Base-by-base conservation (phyloP, 2,888 invertebrate species). In the Machimus atricapillus region DNA sequence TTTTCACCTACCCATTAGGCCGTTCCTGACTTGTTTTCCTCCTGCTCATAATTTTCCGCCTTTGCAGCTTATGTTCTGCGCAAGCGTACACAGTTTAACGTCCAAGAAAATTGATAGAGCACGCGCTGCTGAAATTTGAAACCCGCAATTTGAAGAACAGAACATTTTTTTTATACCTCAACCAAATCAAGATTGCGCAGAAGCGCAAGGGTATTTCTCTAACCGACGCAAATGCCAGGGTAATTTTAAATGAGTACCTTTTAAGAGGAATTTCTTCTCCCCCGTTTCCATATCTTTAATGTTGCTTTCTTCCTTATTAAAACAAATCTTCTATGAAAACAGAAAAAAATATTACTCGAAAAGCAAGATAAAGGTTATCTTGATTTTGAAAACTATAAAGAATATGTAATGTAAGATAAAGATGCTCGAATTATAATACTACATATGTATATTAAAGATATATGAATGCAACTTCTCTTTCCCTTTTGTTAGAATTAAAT, bases 121-220 rank as follows among this genome's bases (percentile, higher is more conserved):
- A 81, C 81, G 56, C 81, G 81, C 37, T 34, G 12, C 6, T 81
- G 81, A 81, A 81, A 81, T 81, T 56, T 27, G 81, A 81, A 81
- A 81, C 81, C 81, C 14, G 23, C 81, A 81, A 81, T 81, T 81
- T 81, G 16, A 14, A 4, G 40, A 31, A 27, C 16, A 27, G 19
- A 31, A 56, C 52, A 52, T n/a, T 46, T 78, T 78, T 43, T 37
- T 23, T 78, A 78, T 40, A 27, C 9, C 46, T 78, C 52, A n/a
- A 16, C 19, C 66, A 66, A 66, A 66, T 66, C 66, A 66, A 66
- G 66, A 66, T 66, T 12, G 19, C 12, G 23, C 66, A 66, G 23
- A 66, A 66, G 4, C 27, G 66, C 66, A 23, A 66, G 66, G 66
- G 66, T 66, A 66, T 66, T 66, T 66, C 27, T 66, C 66, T 40